These are phyloP conservation scores for Nothocercus nigrocapillus DNA, from an alignment of 2,113 vertebrate genomes.

Conservation along the genomic window DNA sequence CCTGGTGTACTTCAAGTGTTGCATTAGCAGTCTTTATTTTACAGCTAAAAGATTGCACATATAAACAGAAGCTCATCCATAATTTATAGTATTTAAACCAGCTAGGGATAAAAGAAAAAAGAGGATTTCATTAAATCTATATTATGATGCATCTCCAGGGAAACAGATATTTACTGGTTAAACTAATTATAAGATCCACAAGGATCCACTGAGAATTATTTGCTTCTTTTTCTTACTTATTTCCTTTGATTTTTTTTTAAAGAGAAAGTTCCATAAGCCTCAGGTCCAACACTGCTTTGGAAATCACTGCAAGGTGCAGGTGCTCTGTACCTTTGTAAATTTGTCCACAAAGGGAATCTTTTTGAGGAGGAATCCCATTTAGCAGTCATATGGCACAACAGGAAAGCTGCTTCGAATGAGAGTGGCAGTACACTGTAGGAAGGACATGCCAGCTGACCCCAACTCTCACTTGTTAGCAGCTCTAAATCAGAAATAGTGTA, in stretches of 20 bases:
- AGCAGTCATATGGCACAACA: background rate
- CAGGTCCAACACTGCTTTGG: background rate
- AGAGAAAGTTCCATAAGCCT: background rate
- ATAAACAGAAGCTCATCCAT: conserved; percentile 53
- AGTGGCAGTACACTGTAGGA: background rate
- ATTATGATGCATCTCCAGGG: conserved; percentile 25
- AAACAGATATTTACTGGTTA: conserved; percentile 39
- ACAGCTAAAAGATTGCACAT: conserved; percentile 36
- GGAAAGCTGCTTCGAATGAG: background rate
- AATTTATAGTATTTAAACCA: conserved; percentile 44
- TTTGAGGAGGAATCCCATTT: background rate
- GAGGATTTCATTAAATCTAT: conserved; percentile 58
- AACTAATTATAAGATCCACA: conserved; percentile 13
- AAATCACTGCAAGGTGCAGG: background rate
- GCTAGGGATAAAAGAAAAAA: conserved; percentile 2
- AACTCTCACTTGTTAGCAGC: background rate
- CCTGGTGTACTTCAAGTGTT: background rate
- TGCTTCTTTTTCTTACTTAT: background rate
- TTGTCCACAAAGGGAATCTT: background rate
- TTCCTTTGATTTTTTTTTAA: background rate
- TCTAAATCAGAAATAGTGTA: background rate
- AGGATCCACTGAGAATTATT: background rate
- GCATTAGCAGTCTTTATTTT: conserved; percentile 44
- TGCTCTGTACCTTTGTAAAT: background rate
- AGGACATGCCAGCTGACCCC: background rate